These are phyloP conservation scores for Prosopocoilus inquinatus DNA, from an alignment of 2,888 invertebrate species.

Conservation along the genomic window DNA sequence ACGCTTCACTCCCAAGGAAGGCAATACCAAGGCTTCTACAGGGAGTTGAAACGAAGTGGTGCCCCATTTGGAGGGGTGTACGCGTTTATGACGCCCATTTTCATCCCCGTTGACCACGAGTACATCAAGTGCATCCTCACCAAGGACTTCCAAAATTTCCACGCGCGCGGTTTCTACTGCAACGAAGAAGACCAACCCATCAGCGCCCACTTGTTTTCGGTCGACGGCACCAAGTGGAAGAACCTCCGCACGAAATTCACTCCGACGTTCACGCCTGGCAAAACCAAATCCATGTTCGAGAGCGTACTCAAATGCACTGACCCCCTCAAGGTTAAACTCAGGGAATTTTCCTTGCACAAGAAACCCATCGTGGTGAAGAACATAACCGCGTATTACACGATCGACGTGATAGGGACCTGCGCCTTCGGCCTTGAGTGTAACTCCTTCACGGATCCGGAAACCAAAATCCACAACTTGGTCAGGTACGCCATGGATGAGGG, in stretches of 20 bases:
- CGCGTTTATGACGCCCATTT: slow-evolving; percentile 18
- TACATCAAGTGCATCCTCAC: slow-evolving; percentile 50
- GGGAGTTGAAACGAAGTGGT: slow-evolving; percentile 2
- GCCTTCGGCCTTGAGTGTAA: slow-evolving; percentile 12
- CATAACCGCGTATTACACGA: slow-evolving; percentile 4
- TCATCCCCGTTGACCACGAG: slow-evolving; percentile 23
- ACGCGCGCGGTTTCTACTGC: slow-evolving; percentile 58
- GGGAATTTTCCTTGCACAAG: slow-evolving; percentile 17
- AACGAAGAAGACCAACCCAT: slow-evolving; percentile 58
- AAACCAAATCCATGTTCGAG: slow-evolving; percentile 62
- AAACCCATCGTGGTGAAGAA: slow-evolving; percentile 10
- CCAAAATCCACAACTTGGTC: slow-evolving; percentile 7
- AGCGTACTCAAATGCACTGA: slow-evolving; percentile 57
- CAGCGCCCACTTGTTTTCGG: slow-evolving; percentile 56
- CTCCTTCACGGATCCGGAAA: slow-evolving; percentile 8
- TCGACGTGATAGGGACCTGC: slow-evolving; percentile 7
- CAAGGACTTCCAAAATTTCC: slow-evolving; percentile 59
- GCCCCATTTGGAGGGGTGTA: slow-evolving; percentile 22
- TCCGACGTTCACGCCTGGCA: slow-evolving; percentile 63
- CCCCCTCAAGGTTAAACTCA: slow-evolving; percentile 50
- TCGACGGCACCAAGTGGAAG: slow-evolving; percentile 59
- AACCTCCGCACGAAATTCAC: slow-evolving; percentile 58
- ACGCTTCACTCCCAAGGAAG: not conserved
- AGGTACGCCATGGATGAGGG: slow-evolving; percentile 22
- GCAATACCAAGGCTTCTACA: slow-evolving; percentile 4